Base-by-base conservation (phyloP, 2,113 vertebrate genomes). In the Pangasianodon gigas region DNA sequence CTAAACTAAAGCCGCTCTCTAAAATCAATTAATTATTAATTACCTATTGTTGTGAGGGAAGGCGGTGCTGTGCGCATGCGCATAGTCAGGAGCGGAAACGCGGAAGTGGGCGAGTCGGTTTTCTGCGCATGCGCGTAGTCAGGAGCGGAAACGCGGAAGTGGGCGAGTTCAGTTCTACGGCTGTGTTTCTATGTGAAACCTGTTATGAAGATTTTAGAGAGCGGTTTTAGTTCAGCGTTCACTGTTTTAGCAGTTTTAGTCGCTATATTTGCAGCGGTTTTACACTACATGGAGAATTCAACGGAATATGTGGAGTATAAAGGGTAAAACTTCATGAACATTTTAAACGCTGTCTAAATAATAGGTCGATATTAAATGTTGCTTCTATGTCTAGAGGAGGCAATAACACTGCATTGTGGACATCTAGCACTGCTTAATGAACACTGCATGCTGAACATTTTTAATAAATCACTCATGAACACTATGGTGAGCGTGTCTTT, bases 141-240 rank as follows among this genome's bases (percentile, higher is more conserved):
- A 41, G 4, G n/a, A n/a, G 37, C 74, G 26, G 87, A 58, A 90
- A 94, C 89, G 93, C 93, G 95, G 95, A 96, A 96, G 94, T 92
- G 87, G 0, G 62, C 5, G 48, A 2, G 16, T 2, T 2, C 0
- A 24, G 16, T 24, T 48, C n/a, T 6, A 8, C 54, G 26, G 48
- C 13, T 44, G 21, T 32, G 24, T 67, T 32, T 52, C 51, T 80
- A 18, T 52, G 13, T 41, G 13, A 8, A 56, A 9, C 1, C 44
- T 87, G 80, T 74, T n/a, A 89, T 94, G 91, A 94, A 80, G 82
- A 29, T 56, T 1, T 69, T 90, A 6, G 60, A 46, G 24, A 44
- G 44, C 90, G 21, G 14, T 29, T 90, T 92, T 5, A 89, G 92
- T 29, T 94, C 83, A 71, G 75, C 85, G 0, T 69, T 93, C 10